These are phyloP conservation scores for Drosophila ananassae DNA, from an alignment of 1,140 invertebrate genomes.

Conservation along the genomic window DNA sequence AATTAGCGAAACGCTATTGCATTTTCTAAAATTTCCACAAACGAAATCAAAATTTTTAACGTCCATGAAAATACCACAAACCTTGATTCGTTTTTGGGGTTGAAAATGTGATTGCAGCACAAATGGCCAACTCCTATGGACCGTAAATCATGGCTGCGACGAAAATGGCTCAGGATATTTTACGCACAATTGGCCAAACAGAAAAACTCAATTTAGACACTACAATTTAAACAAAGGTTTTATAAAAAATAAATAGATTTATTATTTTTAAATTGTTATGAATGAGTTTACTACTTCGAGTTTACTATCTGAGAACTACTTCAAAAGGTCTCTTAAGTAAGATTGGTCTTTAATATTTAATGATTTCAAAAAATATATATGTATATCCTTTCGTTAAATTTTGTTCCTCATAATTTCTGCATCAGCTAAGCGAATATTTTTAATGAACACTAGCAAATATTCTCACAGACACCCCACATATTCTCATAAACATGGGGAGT, in stretches of 20 bases:
- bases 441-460: slow-evolving; percentile 50
- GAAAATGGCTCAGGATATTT: slow-evolving; percentile 57
- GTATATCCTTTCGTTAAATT: neutral
- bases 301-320: neutral
- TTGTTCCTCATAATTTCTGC: slow-evolving; percentile 13
- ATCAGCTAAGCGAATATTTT: slow-evolving; percentile 64
- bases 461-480: neutral
- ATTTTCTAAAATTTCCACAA: slow-evolving; percentile 17
- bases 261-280: neutral
- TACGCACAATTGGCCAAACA: slow-evolving; percentile 61
- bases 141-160: slow-evolving; percentile 68
- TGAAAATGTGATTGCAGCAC: slow-evolving; percentile 10
- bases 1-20: slow-evolving; percentile 33
- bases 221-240: neutral
- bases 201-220: slow-evolving; percentile 5
- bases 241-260: too few species aligned
- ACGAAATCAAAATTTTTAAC: slow-evolving; percentile 18
- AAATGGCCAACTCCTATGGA: slow-evolving; percentile 58
- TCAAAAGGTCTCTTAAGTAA: neutral
- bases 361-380: neutral
- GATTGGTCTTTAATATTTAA: too few species aligned
- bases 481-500: neutral
- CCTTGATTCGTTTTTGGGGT: slow-evolving; percentile 53
- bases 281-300: neutral
- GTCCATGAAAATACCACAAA: slow-evolving; percentile 40